These are phyloP conservation scores for Cercopithecus hamlyni DNA, from an alignment of 2,797 vertebrate species.

Conservation along the genomic window DNA sequence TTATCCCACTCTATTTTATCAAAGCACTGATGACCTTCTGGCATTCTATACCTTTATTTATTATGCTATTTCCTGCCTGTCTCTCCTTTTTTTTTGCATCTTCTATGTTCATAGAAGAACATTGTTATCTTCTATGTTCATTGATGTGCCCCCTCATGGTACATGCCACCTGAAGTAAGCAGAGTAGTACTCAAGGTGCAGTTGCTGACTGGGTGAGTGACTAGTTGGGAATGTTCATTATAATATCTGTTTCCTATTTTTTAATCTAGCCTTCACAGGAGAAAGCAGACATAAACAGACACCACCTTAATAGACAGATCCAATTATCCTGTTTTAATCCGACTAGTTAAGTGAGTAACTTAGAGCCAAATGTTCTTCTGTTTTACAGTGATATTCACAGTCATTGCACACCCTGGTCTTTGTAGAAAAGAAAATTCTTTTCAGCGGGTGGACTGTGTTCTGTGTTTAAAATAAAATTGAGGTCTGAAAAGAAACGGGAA, in stretches of 20 bases:
- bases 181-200: background rate
- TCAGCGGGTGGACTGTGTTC: background rate
- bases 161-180: background rate
- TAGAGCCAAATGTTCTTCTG: background rate
- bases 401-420: background rate
- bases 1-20: background rate
- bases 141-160: background rate
- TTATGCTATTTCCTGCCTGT: background rate
- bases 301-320: background rate
- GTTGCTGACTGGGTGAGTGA: background rate
- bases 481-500: background rate
- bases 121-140: background rate
- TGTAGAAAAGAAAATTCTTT: background rate
- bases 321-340: constrained; percentile 10
- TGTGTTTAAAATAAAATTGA: constrained; percentile 53
- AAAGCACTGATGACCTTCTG: background rate
- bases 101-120: background rate
- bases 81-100: background rate
- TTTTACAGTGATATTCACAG: background rate
- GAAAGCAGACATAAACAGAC: background rate
- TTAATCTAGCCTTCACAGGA: background rate
- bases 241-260: background rate
- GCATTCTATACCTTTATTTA: background rate
- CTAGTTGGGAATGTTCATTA: background rate
- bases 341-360: constrained; percentile 27